Evolutionary conservation across 2,113 vertebrate genomes (phyloP), one percentile per base, ranked within the genome.

Genomic region (Donacobius atricapilla): DNA sequence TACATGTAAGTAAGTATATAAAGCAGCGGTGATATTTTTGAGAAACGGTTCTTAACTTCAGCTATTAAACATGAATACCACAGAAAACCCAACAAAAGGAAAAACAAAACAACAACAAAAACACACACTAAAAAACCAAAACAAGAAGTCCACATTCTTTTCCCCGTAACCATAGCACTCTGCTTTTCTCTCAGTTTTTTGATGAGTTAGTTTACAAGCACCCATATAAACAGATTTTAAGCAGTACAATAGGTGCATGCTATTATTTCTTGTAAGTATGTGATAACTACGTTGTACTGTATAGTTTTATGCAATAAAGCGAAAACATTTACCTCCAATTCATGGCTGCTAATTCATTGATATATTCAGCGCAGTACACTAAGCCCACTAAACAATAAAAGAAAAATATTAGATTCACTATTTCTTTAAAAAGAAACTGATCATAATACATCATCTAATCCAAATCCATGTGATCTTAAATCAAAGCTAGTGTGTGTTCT

Each of bases 341-440:
- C 98, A 98, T 98, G 13, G 99, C 99, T 44, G 99, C 99, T n/a
- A 98, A 70, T 95, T 99, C 99, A 83, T 99, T 99, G 82, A 99
- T 97, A 83, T 99, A 99, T 90, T 99, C 99, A 44, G 99, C 99
- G 7, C 97, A 98, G 48, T 97, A 99, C 71, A 99, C 99, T 78
- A 99, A 96, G 19, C 58, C 94, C 27, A 98, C 99, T 99, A 92
- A 15, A 91, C 42, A 64, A 69, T 23, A 64, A 40, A 30, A 92
- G 30, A 83, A 83, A 53, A 37, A n/a, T 7, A 79, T 65, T 42
- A 81, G 27, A 70, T 44, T 86, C 3, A 13, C 6, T 24, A 81
- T 44, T 72, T 70, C 12, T 64, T 81, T 44, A 63, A 76, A 80
- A 82, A 45, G 18, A 60, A 85, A 44, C 14, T n/a, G 42, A 30